Conservation (phyloP, 1,140 invertebrate genomes). For the Drosophila suzukii region DNA sequence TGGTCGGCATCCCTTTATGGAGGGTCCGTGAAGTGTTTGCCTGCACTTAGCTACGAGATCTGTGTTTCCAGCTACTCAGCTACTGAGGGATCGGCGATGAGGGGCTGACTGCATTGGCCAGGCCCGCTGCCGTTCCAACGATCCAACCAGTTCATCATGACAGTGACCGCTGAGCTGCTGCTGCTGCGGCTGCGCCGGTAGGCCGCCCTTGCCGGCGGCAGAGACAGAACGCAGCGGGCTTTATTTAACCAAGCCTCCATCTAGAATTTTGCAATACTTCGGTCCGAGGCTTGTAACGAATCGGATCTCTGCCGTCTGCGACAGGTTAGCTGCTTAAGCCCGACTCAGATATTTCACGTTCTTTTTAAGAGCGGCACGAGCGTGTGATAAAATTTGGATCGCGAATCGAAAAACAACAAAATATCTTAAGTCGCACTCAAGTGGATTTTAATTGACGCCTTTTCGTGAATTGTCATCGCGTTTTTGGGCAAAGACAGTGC, state of each 20-base stretch:
- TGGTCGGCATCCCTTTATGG: conserved; percentile 31
- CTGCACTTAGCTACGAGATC: conserved; percentile 48
- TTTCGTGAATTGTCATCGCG: conserved; percentile 35
- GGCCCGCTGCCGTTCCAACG: not conserved
- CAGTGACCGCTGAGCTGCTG: conserved; percentile 46
- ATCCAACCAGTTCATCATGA: conserved; percentile 56
- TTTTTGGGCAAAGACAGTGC: conserved; percentile 15
- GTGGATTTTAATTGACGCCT: conserved; percentile 52
- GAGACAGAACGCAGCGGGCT: conserved; percentile 35
- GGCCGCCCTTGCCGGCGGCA: conserved; percentile 25
- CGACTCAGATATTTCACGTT: conserved; percentile 50
- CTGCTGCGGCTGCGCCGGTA: conserved; percentile 13
- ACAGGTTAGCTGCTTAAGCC: conserved; percentile 1
- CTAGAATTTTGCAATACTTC: conserved; percentile 72
- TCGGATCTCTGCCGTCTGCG: conserved; percentile 41
- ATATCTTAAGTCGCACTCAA: conserved; percentile 34
- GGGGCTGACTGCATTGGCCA: conserved; percentile 30
- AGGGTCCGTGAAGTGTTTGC: conserved; percentile 59
- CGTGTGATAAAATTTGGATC: conserved; percentile 35
- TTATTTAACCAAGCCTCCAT: conserved; percentile 78
- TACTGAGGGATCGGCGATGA: conserved; percentile 27
- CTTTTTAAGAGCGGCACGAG: conserved; percentile 50
- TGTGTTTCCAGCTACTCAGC: conserved; percentile 23
- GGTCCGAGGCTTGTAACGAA: conserved; percentile 65
- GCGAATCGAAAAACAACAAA: conserved; percentile 34